These are phyloP conservation scores for Gorsachius goisagi DNA, from an alignment of 2,113 vertebrate species.

Conservation along the genomic window DNA sequence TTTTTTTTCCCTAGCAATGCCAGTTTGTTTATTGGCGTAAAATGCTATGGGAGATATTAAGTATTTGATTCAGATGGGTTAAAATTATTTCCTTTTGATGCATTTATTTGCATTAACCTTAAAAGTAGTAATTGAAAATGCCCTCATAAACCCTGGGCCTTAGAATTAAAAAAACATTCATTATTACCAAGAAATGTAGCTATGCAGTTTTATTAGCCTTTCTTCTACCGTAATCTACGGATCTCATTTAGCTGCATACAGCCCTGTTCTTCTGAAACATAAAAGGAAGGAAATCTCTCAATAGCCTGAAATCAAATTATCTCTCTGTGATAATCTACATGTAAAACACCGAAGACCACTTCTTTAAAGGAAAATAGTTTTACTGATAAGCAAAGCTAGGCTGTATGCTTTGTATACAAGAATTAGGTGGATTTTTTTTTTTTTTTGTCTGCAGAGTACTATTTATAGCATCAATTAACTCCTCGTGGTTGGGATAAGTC, in stretches of 20 bases:
- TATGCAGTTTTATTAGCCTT: constrained; percentile 50
- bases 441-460: background rate
- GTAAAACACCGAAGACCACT: constrained; percentile 26
- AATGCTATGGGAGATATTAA: background rate
- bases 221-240: constrained; percentile 43
- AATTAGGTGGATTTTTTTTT: background rate
- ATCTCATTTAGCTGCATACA: constrained; percentile 57
- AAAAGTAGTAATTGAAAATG: constrained; percentile 3
- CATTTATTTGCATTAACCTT: constrained; percentile 4
- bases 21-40: background rate
- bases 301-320: constrained; percentile 64
- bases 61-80: background rate
- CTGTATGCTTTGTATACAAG: background rate
- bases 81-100: background rate
- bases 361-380: constrained; percentile 26
- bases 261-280: constrained; percentile 15
- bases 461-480: constrained; percentile 70
- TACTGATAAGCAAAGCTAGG: constrained; percentile 16
- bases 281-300: constrained; percentile 32
- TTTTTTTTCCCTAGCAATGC: background rate
- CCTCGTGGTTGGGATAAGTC: constrained; percentile 27
- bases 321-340: constrained; percentile 45
- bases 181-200: constrained; percentile 3
- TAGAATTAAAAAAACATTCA: constrained; percentile 4
- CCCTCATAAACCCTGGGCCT: background rate